Conservation (phyloP, 2,888 invertebrate genomes). For the Catocala nupta region DNA sequence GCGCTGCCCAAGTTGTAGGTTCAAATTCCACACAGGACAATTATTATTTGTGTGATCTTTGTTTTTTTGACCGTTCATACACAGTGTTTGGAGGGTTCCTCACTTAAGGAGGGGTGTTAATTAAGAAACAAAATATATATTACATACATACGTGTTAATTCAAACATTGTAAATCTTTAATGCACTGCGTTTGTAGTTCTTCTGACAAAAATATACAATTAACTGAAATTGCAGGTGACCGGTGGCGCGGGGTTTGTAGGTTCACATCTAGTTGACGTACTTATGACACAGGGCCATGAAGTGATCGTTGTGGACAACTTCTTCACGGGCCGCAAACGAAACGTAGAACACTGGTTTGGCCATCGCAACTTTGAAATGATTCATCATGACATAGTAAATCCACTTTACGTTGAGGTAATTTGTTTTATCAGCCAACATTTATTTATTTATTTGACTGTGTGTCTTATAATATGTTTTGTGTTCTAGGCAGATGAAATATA, state of each 20-base stretch:
- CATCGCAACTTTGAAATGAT: slow-evolving; percentile 99
- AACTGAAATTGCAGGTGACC: slow-evolving; percentile 89
- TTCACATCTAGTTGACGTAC: slow-evolving; percentile 97
- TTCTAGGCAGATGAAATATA: slow-evolving; percentile 97
- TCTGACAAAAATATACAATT: not conserved
- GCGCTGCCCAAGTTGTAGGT: too few relatives aligned
- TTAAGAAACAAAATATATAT: too few relatives aligned
- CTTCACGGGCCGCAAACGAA: slow-evolving; percentile 98
- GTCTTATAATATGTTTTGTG: slow-evolving; percentile 3
- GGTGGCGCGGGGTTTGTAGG: slow-evolving; percentile 99
- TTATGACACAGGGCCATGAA: slow-evolving; percentile 98
- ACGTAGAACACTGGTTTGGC: slow-evolving; percentile 99
- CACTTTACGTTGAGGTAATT: slow-evolving; percentile 95
- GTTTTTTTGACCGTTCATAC: too few relatives aligned
- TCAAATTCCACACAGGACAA: too few relatives aligned
- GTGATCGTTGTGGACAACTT: slow-evolving; percentile 99
- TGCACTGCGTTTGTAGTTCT: too few relatives aligned
- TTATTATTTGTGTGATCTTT: too few relatives aligned
- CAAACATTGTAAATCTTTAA: too few relatives aligned
- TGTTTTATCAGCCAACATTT: not conserved
- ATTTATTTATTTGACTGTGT: not conserved
- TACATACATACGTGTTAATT: too few relatives aligned
- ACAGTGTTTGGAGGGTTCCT: too few relatives aligned
- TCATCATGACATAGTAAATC: slow-evolving; percentile 99
- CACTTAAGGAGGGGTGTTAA: too few relatives aligned